phyloP scores from a whole-genome alignment of 2,888 invertebrate genomes.

The Stenolophus ochropezus region DNA sequence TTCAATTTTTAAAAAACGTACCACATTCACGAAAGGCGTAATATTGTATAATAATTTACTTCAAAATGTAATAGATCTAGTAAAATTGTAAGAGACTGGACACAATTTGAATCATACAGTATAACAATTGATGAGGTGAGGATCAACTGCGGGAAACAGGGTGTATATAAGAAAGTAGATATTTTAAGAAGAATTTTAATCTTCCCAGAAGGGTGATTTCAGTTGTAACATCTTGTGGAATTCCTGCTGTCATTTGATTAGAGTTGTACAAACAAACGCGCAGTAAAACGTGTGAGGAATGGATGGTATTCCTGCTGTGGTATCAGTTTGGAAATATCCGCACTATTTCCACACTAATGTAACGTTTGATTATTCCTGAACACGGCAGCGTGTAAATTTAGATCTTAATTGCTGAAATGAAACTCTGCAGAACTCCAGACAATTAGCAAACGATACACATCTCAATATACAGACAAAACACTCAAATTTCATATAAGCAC shows the following conservation, averaged over 20 bases:
- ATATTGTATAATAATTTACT: too few relatives aligned
- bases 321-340: not conserved
- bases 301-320: not conserved
- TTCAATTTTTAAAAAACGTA: too few relatives aligned
- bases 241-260: not conserved
- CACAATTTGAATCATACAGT: too few relatives aligned
- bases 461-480: not conserved
- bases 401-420: constrained; percentile 23
- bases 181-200: too few relatives aligned
- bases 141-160: too few relatives aligned
- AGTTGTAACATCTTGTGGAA: not conserved
- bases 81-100: too few relatives aligned
- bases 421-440: not conserved
- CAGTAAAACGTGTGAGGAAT: not conserved
- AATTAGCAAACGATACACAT: not conserved
- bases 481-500: not conserved
- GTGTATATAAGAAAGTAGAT: too few relatives aligned
- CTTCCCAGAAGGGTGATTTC: too few relatives aligned
- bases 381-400: constrained; percentile 27
- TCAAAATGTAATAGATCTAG: too few relatives aligned
- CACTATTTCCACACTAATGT: constrained; percentile 22
- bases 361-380: constrained; percentile 37
- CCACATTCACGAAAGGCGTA: too few relatives aligned
- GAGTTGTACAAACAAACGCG: not conserved
- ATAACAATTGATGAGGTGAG: too few relatives aligned